Conservation (phyloP, 2,888 invertebrate species). For the Euzophera pinguis region DNA sequence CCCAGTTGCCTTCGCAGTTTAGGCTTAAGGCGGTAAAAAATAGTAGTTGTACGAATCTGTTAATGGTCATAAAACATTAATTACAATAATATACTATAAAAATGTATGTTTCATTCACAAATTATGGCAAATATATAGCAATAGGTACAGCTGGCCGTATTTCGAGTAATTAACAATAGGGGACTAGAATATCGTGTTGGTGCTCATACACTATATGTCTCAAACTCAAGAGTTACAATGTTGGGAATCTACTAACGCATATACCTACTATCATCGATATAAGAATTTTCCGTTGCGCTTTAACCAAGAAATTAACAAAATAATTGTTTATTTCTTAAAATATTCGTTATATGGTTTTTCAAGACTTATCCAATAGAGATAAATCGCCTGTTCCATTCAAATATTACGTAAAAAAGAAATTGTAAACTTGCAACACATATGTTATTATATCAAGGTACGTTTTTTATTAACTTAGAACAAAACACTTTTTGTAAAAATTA, state of each 20-base stretch:
- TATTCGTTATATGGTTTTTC: too few relatives aligned
- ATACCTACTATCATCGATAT: neutral
- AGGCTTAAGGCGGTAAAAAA: too few relatives aligned
- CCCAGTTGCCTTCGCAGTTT: too few relatives aligned
- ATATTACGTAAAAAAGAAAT: too few relatives aligned
- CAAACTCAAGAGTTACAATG: neutral
- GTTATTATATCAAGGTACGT: too few relatives aligned
- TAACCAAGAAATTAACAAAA: neutral
- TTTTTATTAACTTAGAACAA: too few relatives aligned
- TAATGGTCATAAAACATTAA: neutral
- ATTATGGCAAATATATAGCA: neutral
- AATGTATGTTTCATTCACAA: too few relatives aligned
- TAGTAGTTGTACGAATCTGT: neutral
- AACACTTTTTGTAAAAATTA: too few relatives aligned
- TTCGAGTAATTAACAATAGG: neutral
- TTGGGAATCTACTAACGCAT: neutral
- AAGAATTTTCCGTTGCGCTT: neutral
- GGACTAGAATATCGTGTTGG: constrained; percentile 22
- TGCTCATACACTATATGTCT: constrained; percentile 16
- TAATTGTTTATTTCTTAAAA: too few relatives aligned
- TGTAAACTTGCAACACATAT: too few relatives aligned
- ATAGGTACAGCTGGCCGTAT: neutral
- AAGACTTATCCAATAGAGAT: neutral
- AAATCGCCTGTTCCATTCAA: too few relatives aligned
- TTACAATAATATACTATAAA: too few relatives aligned